phyloP scores from a whole-genome alignment of 2,113 vertebrate genomes.

The Burhinus oedicnemus region DNA sequence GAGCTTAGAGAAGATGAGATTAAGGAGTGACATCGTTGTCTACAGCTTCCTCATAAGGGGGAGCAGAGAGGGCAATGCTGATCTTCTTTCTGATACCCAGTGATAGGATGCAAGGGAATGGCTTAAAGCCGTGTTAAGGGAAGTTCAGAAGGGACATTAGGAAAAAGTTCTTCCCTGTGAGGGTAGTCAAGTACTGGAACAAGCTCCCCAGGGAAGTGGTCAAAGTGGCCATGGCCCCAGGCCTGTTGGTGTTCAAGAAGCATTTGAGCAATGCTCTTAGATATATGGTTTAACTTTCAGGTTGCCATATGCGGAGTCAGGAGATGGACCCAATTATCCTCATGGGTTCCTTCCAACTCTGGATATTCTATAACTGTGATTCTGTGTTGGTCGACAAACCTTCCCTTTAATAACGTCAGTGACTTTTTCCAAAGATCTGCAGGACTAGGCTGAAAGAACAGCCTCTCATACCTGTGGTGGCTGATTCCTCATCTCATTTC shows the following conservation, averaged over 20 bases:
- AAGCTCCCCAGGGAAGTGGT: neutral
- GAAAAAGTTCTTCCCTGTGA: neutral
- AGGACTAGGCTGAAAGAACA: neutral
- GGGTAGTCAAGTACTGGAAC: neutral
- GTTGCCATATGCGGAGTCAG: neutral
- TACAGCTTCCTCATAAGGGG: neutral
- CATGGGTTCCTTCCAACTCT: neutral
- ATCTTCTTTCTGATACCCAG: neutral
- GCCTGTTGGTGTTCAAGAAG: neutral
- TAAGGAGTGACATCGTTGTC: neutral
- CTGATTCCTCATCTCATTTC: neutral
- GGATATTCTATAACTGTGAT: neutral
- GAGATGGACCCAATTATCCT: neutral
- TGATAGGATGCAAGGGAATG: neutral
- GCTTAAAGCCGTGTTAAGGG: neutral
- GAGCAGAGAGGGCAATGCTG: neutral
- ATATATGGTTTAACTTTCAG: neutral
- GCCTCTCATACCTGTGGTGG: too few relatives aligned
- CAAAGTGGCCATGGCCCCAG: neutral
- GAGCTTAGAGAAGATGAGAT: neutral
- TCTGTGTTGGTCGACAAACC: neutral
- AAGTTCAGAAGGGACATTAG: neutral
- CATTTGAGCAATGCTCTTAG: neutral
- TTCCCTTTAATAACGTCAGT: neutral
- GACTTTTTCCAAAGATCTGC: neutral